Base-by-base conservation (phyloP, 2,888 invertebrate species). In the Mesorhabditis spiculigera region DNA sequence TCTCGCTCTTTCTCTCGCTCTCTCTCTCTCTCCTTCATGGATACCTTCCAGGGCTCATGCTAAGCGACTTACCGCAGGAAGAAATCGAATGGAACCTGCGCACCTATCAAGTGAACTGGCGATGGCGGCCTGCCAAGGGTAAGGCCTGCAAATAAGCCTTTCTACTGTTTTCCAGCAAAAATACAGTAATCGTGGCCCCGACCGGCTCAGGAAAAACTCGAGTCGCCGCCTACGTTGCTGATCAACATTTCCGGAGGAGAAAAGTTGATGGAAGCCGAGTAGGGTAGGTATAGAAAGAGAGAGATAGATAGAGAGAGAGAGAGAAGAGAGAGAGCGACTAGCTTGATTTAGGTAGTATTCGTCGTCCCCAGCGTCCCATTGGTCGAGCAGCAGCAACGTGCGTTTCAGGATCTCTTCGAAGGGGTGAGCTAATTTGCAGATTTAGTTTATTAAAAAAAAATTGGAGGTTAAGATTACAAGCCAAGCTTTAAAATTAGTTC, bases 171-270 rank as follows among this genome's bases (percentile, higher is more conserved):
- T n/a, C n/a, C n/a, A n/a, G n/a, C 8, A 50, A 73, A 45, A 84
- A 83, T 65, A 73, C 75, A n/a, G 77, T 84, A 3, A 76, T 84
- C 62, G 81, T 81, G n/a, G 84, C 84, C 0, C 84, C 84, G 5
- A 85, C 84, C 4, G 84, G 84, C 13, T 74, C 80, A 8, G 84
- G 84, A 70, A 84, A 84, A 68, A 84, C 84, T 0, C 73, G 80
- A 71, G 82, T 84, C n/a, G 82, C 82, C 5, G 76, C 76, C 13
- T 78, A 80, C 64, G 78, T 82, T 1, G 80, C 84, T 8, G 43
- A 69, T 10, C 65, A 77, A 5, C 84, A 84, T 70, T 71, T 85
- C 61, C 61, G 68, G 61, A 69, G 71, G 42, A 43, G 71, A n/a
- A 68, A 66, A 0, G 6, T 16, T 4, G 63, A 67, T 5, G 69